These are phyloP conservation scores for Mayetiola destructor DNA, from an alignment of 2,888 invertebrate genomes.

Conservation along the genomic window DNA sequence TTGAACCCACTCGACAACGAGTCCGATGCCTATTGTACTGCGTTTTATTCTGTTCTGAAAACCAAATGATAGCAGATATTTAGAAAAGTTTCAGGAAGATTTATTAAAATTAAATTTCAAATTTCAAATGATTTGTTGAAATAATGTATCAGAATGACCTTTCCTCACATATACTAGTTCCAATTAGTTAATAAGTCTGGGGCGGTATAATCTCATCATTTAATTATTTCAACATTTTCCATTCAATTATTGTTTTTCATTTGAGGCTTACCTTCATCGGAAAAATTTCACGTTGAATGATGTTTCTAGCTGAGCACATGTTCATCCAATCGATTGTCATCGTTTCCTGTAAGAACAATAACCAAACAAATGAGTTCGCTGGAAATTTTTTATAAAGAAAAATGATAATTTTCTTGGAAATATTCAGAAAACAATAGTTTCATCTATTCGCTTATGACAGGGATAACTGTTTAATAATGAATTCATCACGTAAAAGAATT, in stretches of 20 bases:
- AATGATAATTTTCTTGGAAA: too few species aligned
- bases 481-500: background rate
- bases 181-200: conserved; percentile 5
- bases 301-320: background rate
- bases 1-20: background rate
- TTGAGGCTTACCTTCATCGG: background rate
- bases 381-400: background rate
- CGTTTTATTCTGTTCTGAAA: background rate
- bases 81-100: background rate
- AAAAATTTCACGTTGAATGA: background rate
- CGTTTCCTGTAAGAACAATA: background rate
- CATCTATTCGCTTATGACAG: conserved; percentile 12
- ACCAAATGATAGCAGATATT: background rate
- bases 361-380: background rate
- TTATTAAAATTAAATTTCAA: background rate
- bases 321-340: background rate
- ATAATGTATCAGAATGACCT: background rate
- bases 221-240: background rate
- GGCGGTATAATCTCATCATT: conserved; percentile 4
- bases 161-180: conserved; percentile 4
- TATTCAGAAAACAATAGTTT: conserved; percentile 10
- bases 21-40: background rate
- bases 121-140: background rate
- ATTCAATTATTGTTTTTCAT: background rate
- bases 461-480: conserved; percentile 12